Conservation (phyloP, 1,140 invertebrate species). For the Lerema accius region DNA sequence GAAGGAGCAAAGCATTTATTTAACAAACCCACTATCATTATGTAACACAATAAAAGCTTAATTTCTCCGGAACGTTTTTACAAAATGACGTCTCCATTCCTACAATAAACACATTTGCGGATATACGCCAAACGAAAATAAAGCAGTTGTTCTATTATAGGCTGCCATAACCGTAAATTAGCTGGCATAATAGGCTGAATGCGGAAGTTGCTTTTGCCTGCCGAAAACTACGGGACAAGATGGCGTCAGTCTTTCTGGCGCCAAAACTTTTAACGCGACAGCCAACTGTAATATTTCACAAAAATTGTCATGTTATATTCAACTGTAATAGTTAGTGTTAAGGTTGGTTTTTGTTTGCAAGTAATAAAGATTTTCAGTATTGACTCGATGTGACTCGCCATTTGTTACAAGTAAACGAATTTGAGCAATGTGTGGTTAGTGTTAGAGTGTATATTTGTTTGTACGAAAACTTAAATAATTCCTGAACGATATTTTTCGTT, state of each 20-base stretch:
- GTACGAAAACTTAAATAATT: conserved; percentile 35
- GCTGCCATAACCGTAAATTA: conserved; percentile 67
- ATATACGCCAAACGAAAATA: conserved; percentile 39
- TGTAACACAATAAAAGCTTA: conserved; percentile 33
- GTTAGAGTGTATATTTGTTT: conserved; percentile 19
- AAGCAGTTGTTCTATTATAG: conserved; percentile 52
- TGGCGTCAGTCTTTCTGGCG: conserved; percentile 67
- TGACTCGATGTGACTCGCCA: conserved; percentile 54
- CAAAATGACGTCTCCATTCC: conserved; percentile 20
- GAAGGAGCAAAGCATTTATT: no score
- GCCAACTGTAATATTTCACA: conserved; percentile 41
- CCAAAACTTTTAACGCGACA: conserved; percentile 50
- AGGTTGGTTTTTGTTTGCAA: conserved; percentile 18
- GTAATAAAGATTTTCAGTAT: conserved; percentile 45
- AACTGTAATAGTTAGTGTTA: no score
- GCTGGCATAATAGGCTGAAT: conserved; percentile 59
- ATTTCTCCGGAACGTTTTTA: conserved; percentile 15
- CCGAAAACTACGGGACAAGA: conserved; percentile 53
- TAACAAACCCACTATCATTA: no score
- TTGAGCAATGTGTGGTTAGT: conserved; percentile 14
- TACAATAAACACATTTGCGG: conserved; percentile 50
- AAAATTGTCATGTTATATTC: no score
- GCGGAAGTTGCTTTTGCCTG: conserved; percentile 64
- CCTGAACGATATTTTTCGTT: conserved; percentile 59
- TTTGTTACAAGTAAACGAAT: conserved; percentile 32